These are phyloP conservation scores for Philotrypesis tridentata DNA, from an alignment of 1,140 invertebrate genomes.

Conservation along the genomic window DNA sequence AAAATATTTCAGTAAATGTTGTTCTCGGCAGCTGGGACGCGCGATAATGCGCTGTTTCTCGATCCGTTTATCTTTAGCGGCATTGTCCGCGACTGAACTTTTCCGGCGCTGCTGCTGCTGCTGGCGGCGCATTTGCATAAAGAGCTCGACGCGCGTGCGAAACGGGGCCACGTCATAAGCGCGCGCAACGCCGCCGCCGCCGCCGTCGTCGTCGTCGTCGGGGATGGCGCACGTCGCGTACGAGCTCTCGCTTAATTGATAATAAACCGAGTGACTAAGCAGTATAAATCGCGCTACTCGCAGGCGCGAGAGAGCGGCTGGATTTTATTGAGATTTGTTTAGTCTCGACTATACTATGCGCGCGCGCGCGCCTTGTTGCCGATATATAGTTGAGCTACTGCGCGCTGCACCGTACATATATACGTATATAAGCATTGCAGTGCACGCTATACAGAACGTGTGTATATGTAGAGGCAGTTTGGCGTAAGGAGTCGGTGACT, in stretches of 20 bases:
- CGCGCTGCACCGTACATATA: no score
- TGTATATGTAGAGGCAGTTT: no score
- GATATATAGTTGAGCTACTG: no score
- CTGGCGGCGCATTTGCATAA: constrained; percentile 21
- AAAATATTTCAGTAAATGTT: background rate
- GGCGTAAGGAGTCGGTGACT: background rate
- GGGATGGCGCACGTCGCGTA: background rate
- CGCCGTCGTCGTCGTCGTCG: background rate
- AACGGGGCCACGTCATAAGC: constrained; percentile 25
- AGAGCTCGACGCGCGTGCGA: background rate
- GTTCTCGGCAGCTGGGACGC: background rate
- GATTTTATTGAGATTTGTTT: constrained; percentile 45
- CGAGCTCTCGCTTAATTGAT: constrained; percentile 37
- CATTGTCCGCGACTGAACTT: background rate
- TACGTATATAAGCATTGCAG: no score
- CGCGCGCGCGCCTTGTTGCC: background rate
- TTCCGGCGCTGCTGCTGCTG: background rate
- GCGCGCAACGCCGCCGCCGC: background rate
- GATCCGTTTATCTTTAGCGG: constrained; percentile 9
- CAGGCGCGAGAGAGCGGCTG: background rate
- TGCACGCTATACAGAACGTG: no score
- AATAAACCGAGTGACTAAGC: constrained; percentile 35
- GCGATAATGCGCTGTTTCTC: background rate
- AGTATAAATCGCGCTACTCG: background rate
- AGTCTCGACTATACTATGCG: background rate